These are phyloP conservation scores for Apodemus agrarius DNA, from an alignment of 2,797 vertebrate genomes.

Conservation along the genomic window DNA sequence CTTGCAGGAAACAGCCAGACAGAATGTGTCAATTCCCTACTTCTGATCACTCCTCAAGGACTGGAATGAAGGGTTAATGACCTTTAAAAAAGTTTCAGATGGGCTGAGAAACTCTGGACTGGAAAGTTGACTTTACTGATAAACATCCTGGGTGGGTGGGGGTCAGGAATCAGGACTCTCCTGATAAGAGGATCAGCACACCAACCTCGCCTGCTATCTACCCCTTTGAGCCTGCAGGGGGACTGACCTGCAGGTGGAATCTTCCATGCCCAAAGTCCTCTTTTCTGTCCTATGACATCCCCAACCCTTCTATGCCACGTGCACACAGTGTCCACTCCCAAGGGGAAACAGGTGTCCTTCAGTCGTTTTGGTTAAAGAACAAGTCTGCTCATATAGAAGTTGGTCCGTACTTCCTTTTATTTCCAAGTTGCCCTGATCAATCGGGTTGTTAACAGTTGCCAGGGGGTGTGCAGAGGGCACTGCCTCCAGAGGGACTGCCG, in stretches of 20 bases:
- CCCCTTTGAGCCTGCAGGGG: neutral
- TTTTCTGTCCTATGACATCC: neutral
- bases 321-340: neutral
- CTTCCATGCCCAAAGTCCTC: neutral
- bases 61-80: neutral
- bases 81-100: neutral
- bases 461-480: no score
- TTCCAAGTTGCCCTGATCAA: no score
- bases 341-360: neutral
- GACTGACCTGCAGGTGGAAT: neutral
- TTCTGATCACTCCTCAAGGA: neutral
- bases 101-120: neutral
- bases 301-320: neutral
- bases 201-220: neutral
- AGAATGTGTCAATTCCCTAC: neutral
- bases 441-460: no score
- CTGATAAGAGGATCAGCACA: neutral
- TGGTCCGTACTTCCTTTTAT: no score
- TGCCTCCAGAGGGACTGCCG: no score
- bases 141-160: neutral
- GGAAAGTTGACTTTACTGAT: neutral
- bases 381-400: neutral
- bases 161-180: neutral
- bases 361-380: neutral
- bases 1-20: neutral